phyloP scores from a whole-genome alignment of 2,888 invertebrate genomes.

The Protonemura montana region DNA sequence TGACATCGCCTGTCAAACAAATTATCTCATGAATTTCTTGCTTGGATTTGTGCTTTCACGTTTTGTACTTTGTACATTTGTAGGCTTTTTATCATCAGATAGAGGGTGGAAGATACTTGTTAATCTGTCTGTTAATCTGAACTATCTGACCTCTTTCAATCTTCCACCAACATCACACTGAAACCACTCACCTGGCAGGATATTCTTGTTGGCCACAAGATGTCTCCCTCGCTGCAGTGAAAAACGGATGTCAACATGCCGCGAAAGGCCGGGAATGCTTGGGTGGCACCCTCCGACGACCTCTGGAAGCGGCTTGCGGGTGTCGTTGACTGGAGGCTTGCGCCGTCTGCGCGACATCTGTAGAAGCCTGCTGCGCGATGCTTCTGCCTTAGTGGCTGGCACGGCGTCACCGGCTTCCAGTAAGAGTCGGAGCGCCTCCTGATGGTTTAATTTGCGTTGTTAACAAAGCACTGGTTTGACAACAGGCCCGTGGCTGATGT shows the following conservation, averaged over 20 bases:
- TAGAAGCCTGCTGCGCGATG: background rate
- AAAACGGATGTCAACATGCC: background rate
- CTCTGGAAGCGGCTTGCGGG: background rate
- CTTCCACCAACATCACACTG: too few species aligned
- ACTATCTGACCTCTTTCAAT: too few species aligned
- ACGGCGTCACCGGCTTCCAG: background rate
- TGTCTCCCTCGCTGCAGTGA: background rate
- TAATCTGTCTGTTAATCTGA: too few species aligned
- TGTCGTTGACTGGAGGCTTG: background rate
- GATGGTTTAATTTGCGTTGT: too few species aligned
- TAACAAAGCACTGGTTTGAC: too few species aligned
- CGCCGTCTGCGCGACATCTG: background rate
- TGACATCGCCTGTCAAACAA: conserved; percentile 10
- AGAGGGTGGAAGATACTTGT: too few species aligned
- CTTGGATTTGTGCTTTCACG: too few species aligned
- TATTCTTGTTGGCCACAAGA: background rate
- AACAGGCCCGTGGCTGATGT: too few species aligned
- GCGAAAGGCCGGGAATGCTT: background rate
- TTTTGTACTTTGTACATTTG: too few species aligned
- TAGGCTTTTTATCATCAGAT: too few species aligned
- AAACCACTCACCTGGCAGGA: background rate
- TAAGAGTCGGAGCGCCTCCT: background rate
- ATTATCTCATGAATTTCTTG: too few species aligned
- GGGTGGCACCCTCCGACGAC: background rate
- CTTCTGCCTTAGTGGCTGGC: background rate